Base-by-base conservation (phyloP, 2,888 invertebrate species). In the Zele albiditarsus region DNA sequence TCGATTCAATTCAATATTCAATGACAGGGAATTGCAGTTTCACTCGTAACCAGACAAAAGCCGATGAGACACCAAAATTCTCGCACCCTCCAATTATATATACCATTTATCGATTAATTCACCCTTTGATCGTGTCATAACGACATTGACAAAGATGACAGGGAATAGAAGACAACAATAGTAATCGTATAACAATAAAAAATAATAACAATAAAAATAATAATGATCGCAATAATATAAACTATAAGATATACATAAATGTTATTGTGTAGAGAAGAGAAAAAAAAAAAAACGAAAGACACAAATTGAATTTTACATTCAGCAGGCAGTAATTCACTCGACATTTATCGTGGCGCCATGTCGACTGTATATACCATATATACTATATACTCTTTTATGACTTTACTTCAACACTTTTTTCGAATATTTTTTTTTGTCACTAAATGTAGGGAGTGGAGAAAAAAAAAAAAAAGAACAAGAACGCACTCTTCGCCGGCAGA, bases 291-390 rank as follows among this genome's bases (percentile, higher is more conserved):
- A 25, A 23, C 25, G 27, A 58, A 5, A 58, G 27, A 58, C 23
- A 58, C 20, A 58, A 58, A 27, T 58, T 58, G 23, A 23, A 58
- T 58, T 58, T 58, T 27, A 58, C 27, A 25, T 58, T 58, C 20
- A 58, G 57, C 57, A 58, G 27, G 57, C 57, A 58, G 20, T 58
- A 58, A 58, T 58, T 58, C 57, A 58, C 23, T 58, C 12, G 57
- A 27, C 57, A 58, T 58, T 23, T 8, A 23, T 6, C 23, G n/a
- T 46, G 46, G 46, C 46, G 46, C 46, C 46, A n/a, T 46, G 46
- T 46, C 46, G 10, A 46, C 14, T 46, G 38, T 38, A 38, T 38
- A 4, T 38, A 38, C 57, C 23, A 23, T 27, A 23, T 49, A n/a
- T 53, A n/a, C 53, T 53, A 53, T 14, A 46, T 10, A 58, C 57